Conservation (phyloP, 2,888 invertebrate genomes). For the Phorcus lineatus region DNA sequence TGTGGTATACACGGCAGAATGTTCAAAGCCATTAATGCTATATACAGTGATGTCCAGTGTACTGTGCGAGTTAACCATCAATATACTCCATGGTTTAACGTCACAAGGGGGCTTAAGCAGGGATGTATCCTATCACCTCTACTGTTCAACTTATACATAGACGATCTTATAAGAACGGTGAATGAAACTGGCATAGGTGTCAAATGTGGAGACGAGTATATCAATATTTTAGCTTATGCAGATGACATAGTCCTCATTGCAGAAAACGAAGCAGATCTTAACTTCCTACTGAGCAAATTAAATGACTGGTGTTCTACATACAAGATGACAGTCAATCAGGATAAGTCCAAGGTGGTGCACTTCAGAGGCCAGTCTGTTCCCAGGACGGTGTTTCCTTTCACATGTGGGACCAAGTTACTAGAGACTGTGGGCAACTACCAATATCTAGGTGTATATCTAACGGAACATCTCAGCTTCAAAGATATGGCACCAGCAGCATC, state of each 20-base stretch:
- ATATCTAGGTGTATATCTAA: neutral
- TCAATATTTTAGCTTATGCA: neutral
- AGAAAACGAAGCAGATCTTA: neutral
- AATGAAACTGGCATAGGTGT: neutral
- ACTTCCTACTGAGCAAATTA: neutral
- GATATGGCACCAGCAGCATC: neutral
- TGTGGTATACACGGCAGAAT: neutral
- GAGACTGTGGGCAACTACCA: neutral
- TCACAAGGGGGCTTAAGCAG: conserved; percentile 1
- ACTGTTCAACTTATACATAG: neutral
- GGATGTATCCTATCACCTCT: conserved; percentile 17
- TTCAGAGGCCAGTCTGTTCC: neutral
- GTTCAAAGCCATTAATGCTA: neutral
- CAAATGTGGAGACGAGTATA: neutral
- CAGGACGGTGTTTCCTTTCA: neutral
- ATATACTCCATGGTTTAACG: conserved; percentile 3
- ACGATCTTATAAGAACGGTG: neutral
- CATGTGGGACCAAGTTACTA: neutral
- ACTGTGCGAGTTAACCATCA: neutral
- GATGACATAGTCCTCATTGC: neutral
- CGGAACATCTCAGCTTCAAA: neutral
- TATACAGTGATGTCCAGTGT: neutral
- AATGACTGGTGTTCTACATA: conserved; percentile 1
- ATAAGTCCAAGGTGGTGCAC: conserved; percentile 10
- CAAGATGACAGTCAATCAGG: neutral